These are phyloP conservation scores for Ditula angustiorana DNA, from an alignment of 2,888 invertebrate genomes.

Conservation along the genomic window DNA sequence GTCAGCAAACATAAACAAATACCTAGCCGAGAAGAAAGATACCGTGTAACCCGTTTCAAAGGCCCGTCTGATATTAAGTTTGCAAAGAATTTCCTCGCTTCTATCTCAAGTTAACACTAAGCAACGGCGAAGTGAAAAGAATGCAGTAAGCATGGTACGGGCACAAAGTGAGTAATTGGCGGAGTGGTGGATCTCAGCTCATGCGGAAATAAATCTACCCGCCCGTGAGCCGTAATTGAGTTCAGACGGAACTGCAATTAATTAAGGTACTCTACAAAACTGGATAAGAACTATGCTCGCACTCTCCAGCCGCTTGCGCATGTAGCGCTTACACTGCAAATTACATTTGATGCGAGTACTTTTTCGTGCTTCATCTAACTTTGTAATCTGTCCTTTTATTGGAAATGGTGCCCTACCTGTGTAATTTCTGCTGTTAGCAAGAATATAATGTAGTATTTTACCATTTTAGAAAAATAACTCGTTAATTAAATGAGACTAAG, in stretches of 20 bases:
- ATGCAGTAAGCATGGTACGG: slow-evolving; percentile 47
- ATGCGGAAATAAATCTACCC: slow-evolving; percentile 59
- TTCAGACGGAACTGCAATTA: slow-evolving; percentile 42
- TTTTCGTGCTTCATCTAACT: slow-evolving; percentile 21
- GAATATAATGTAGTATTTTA: too few species aligned
- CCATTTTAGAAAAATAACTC: too few species aligned
- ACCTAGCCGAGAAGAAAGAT: background rate
- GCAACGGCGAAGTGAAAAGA: slow-evolving; percentile 50
- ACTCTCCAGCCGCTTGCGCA: slow-evolving; percentile 13
- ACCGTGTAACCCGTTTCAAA: background rate
- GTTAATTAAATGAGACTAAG: too few species aligned
- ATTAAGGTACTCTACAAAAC: slow-evolving; percentile 34
- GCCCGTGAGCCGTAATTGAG: slow-evolving; percentile 38
- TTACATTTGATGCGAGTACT: slow-evolving; percentile 18
- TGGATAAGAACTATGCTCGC: slow-evolving; percentile 30
- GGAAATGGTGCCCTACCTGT: background rate
- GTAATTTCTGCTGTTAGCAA: background rate
- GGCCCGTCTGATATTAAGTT: slow-evolving; percentile 45
- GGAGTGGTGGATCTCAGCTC: slow-evolving; percentile 56
- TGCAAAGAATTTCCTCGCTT: slow-evolving; percentile 49
- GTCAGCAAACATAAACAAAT: too few species aligned
- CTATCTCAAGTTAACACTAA: slow-evolving; percentile 47
- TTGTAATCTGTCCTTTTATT: slow-evolving; percentile 2
- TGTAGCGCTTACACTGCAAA: slow-evolving; percentile 9
- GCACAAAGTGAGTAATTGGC: slow-evolving; percentile 60